Evolutionary conservation across 2,113 vertebrate species (phyloP), one percentile per base, ranked within the genome.

Genomic region (Pterocles burchelli): DNA sequence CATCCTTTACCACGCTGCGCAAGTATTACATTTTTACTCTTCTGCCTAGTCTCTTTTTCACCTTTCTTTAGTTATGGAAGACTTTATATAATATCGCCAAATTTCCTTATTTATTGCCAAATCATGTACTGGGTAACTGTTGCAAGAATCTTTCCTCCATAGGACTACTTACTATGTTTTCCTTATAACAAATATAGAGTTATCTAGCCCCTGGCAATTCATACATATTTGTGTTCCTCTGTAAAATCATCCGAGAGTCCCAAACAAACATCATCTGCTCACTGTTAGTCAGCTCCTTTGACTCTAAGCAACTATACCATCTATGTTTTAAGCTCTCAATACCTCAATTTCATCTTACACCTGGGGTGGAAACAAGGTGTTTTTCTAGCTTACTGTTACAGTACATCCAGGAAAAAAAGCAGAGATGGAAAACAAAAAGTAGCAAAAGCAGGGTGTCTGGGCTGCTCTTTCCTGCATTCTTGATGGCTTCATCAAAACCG

Each of bases 401-500:
- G 17, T 6, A 1, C 6, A 29, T 31, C 33, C 61, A 57, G 26
- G 58, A 41, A 38, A 79, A n/a, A 73, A 88, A 68, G 36, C 12
- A 28, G 13, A 41, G 7, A 6, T 7, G 5, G 16, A 20, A 61
- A 55, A 41, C 13, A 41, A 11, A n/a, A n/a, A 41, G 38, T 41
- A 72, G 34, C n/a, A 48, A 34, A 31, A 43, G n/a, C 2, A 17
- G 9, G 0, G 3, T 0, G 8, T 16, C 11, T 9, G 11, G 3
- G 18, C 14, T 33, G 36, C 31, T 22, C 45, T 13, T 19, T 31
- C n/a, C 24, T 6, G 3, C 31, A 33, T n/a, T 41, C 19, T 25
- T 3, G 4, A 9, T 1, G 31, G 63, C 22, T 16, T 9, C 21
- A 26, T 5, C 31, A 12, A 5, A 29, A 9, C 8, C 8, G 1